phyloP scores from a whole-genome alignment of 2,113 vertebrate genomes.

The Corythornis cristatus region DNA sequence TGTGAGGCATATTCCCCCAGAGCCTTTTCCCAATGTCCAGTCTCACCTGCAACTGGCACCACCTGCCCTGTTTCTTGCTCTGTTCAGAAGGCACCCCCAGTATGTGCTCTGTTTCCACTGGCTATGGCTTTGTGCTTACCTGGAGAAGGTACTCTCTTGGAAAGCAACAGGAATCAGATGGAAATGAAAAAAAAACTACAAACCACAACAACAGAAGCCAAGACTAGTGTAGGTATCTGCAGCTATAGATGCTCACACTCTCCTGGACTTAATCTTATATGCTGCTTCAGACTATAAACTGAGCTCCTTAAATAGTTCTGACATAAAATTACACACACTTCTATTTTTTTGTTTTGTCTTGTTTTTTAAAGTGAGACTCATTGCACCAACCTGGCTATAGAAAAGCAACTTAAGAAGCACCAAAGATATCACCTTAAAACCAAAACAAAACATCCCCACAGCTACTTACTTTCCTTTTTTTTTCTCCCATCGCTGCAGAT shows the following conservation, averaged over 20 bases:
- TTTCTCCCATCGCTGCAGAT: neutral
- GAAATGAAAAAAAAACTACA: neutral
- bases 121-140: neutral
- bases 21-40: neutral
- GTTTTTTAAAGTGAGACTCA: accelerated
- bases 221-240: neutral
- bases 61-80: neutral
- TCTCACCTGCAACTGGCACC: neutral
- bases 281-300: neutral
- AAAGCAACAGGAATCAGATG: neutral
- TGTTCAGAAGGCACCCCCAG: accelerated
- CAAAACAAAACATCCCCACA: neutral
- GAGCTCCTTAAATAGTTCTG: neutral
- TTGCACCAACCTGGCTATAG: neutral
- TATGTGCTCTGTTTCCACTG: accelerated
- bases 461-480: neutral
- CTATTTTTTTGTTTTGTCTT: neutral
- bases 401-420: neutral
- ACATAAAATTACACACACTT: neutral
- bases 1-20: neutral
- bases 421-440: neutral
- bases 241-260: neutral
- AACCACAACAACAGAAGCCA: neutral
- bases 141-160: neutral
- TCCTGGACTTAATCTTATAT: neutral